A percentile compares a stretch with the other conserved stretches of the same genome.
Conservation (phyloP, 2,113 vertebrate genomes). For the Campylomormyrus tamandua region DNA sequence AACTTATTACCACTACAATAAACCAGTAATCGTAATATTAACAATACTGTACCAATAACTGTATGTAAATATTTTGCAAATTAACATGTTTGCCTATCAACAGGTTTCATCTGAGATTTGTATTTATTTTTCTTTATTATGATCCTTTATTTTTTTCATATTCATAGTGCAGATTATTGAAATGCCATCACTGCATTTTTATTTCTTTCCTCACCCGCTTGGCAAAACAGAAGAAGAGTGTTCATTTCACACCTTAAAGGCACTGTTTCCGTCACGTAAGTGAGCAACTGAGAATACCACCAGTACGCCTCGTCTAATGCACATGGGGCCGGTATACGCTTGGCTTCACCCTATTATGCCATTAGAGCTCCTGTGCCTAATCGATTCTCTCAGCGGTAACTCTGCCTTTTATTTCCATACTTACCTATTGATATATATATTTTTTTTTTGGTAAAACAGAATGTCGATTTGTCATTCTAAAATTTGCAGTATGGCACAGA, state of each 20-base stretch:
- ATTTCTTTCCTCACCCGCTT: slow-evolving; percentile 95
- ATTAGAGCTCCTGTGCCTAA: neutral
- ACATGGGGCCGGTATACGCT: slow-evolving; percentile 60
- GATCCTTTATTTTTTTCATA: slow-evolving; percentile 62
- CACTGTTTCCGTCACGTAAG: slow-evolving; percentile 99
- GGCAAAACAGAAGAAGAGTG: slow-evolving; percentile 99
- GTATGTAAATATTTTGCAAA: slow-evolving; percentile 54
- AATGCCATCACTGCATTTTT: slow-evolving; percentile 81
- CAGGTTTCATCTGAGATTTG: slow-evolving; percentile 53
- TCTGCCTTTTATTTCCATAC: neutral
- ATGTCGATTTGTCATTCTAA: neutral
- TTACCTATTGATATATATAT: neutral
- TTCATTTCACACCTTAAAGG: slow-evolving; percentile 99
- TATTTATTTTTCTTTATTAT: slow-evolving; percentile 35
- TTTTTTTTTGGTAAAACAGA: neutral
- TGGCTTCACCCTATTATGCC: slow-evolving; percentile 46
- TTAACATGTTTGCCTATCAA: slow-evolving; percentile 44
- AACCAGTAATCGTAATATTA: slow-evolving; percentile 48
- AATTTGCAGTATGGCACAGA: neutral
- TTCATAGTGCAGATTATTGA: slow-evolving; percentile 66
- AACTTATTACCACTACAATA: slow-evolving; percentile 49
- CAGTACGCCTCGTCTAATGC: slow-evolving; percentile 70
- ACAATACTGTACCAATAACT: slow-evolving; percentile 54
- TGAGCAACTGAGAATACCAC: slow-evolving; percentile 97
- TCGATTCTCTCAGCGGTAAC: neutral